Base-by-base conservation (phyloP, 2,888 invertebrate genomes). In the Protodeltote pygarga region DNA sequence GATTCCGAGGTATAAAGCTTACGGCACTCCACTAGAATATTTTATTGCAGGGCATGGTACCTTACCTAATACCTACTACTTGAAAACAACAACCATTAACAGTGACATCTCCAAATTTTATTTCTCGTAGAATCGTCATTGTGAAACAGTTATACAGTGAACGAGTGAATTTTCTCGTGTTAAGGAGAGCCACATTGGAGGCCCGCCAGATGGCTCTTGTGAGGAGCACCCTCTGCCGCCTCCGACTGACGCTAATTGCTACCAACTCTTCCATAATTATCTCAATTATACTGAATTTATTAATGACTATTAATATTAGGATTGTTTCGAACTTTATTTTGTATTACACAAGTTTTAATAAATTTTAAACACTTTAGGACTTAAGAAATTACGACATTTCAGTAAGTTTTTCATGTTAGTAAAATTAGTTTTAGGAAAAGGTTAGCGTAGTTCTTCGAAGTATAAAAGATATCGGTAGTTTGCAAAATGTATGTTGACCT, bases 241-340 rank as follows among this genome's bases (percentile, higher is more conserved):
- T 79, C 79, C 77, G 65, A 76, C 83, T 81, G 82, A 79, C 87
- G 78, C 85, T 91, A 91, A 91, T 89, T 91, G 89, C 89, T 88
- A 77, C 84, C 81, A 87, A 84, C 84, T 87, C 83, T 81, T 81
- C 79, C 78, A 80, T 84, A 89, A 89, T 90, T 88, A 86, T 87
- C 79, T 59, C 75, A 80, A 78, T 81, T 79, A 75, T 65, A 69
- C 59, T 21, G 67, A 73, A 79, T 76, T 76, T 77, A 75, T 75
- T 75, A 77, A 77, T 72, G 71, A 74, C 73, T 57, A 70, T 75
- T 77, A 59, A 73, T 71, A 67, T 64, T 44, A 49, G 40, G 31
- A 45, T 37, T 45, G 44, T 37, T 47, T 44, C 47, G 23, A 49
- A 48, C 40, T 47, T 55, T 44, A 47, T 53, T 49, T 42, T 38